phyloP scores from a whole-genome alignment of 2,113 vertebrate species.

The Phylloscopus trochiloides region DNA sequence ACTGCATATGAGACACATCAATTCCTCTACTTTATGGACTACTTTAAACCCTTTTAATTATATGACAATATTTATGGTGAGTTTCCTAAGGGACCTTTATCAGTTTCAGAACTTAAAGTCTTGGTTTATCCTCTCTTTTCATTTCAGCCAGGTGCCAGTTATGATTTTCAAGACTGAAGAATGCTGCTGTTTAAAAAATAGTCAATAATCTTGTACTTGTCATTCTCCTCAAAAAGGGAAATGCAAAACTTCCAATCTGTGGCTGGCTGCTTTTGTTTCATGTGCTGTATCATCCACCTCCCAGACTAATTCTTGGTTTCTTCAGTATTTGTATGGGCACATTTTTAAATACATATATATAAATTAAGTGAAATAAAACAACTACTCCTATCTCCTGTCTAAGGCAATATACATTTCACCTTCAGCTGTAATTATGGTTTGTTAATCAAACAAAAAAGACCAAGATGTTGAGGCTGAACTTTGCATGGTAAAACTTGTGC shows the following conservation, averaged over 20 bases:
- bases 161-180: neutral
- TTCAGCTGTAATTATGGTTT: neutral
- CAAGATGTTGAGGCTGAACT: neutral
- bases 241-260: neutral
- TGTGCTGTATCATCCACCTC: neutral
- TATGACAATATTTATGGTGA: conserved; percentile 61
- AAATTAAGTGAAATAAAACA: neutral
- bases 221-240: neutral
- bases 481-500: neutral
- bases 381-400: neutral
- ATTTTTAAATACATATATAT: neutral
- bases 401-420: neutral
- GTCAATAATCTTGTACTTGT: neutral
- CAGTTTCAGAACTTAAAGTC: conserved; percentile 32
- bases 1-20: conserved; percentile 64
- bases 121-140: neutral
- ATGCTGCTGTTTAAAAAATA: neutral
- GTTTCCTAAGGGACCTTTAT: conserved; percentile 38
- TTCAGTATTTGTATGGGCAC: neutral
- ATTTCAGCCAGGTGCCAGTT: conserved; percentile 6
- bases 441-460: neutral
- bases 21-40: conserved; percentile 62
- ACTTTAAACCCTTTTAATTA: conserved; percentile 67
- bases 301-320: neutral
- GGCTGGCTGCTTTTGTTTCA: neutral